A percentile compares a stretch with the other conserved stretches of the same genome.
These are phyloP conservation scores for Prietella phreatophila DNA, from an alignment of 2,113 vertebrate species.

Conservation along the genomic window DNA sequence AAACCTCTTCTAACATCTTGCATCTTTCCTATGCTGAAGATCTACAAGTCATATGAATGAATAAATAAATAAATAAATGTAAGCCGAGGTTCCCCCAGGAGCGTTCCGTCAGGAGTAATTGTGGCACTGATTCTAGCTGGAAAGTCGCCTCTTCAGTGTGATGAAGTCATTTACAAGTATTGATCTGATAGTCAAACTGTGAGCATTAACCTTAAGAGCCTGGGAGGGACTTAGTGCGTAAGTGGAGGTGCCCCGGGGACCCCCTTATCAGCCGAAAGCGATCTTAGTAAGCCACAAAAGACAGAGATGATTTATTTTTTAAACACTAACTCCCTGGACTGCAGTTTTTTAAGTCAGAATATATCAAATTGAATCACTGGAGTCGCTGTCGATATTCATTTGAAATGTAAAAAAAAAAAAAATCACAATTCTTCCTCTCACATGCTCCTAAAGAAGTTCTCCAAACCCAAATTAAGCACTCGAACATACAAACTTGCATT, in stretches of 20 bases:
- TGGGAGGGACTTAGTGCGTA: conserved; percentile 70
- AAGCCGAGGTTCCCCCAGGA: conserved; percentile 53
- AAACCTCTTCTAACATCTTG: conserved; percentile 8
- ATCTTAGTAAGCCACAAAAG: conserved; percentile 62
- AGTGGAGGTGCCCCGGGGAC: conserved; percentile 68
- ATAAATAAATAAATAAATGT: neutral
- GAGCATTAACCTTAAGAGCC: conserved; percentile 71
- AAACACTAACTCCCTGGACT: conserved; percentile 42
- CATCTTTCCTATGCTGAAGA: conserved; percentile 32
- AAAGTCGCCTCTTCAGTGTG: conserved; percentile 67
- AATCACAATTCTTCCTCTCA: neutral
- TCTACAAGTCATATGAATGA: conserved; percentile 34
- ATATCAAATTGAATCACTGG: neutral
- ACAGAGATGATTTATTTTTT: conserved; percentile 57
- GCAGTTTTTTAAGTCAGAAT: conserved; percentile 2
- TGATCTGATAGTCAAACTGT: conserved; percentile 73
- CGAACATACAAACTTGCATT: neutral
- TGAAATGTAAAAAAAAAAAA: neutral
- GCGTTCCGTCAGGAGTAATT: conserved; percentile 59
- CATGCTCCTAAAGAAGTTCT: neutral
- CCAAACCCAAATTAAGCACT: neutral
- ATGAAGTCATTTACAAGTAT: conserved; percentile 78
- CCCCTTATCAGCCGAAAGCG: conserved; percentile 61
- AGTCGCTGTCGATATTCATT: neutral
- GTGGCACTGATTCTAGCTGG: conserved; percentile 63